Evolutionary conservation across 2,888 invertebrate species (phyloP), one percentile per base, ranked within the genome.

Genomic region (Hyles lineata): DNA sequence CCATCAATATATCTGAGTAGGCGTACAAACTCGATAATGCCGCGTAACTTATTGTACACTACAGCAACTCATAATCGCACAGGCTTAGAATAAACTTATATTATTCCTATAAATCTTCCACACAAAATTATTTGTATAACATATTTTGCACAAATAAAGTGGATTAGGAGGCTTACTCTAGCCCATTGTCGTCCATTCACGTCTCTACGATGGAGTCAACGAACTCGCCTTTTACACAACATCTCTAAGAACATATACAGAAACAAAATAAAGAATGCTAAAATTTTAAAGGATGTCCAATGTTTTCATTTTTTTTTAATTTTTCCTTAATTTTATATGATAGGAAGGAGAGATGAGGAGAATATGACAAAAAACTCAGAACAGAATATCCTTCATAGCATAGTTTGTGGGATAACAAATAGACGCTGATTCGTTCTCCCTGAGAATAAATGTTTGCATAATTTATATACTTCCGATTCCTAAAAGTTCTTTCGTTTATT

Each of bases 1-100:
- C 35, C 63, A 63, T 21, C 35, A 11, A 35, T 63, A 63, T 63
- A 35, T 32, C 32, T 62, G 62, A 63, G 63, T 35, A 63, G 35
- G 35, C 63, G 63, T 63, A 63, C 35, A 21, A 35, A 63, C 29
- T 17, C 35, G 35, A 43, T 63, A 60, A 60, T 60, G 19, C 9
- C 32, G 63, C 35, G 63, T 35, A 35, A 35, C 35, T 63, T 43
- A 63, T 63, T 63, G 62, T 63, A 35, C 21, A n/a, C 62, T 21
- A 0, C 61, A 29, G 25, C 61, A 63, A 60, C 9, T 25, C 25
- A 60, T 23, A 60, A 25, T 60, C 23, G 9, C 52, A 15, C 15
- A 60, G 25, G 15, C 23, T 60, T 60, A n/a, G 58, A 1, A 60
- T 60, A 60, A 60, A 60, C 15, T 60, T 25, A 25, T 11, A 60